Conservation (phyloP, 2,888 invertebrate genomes). For the Brenthis hecate region DNA sequence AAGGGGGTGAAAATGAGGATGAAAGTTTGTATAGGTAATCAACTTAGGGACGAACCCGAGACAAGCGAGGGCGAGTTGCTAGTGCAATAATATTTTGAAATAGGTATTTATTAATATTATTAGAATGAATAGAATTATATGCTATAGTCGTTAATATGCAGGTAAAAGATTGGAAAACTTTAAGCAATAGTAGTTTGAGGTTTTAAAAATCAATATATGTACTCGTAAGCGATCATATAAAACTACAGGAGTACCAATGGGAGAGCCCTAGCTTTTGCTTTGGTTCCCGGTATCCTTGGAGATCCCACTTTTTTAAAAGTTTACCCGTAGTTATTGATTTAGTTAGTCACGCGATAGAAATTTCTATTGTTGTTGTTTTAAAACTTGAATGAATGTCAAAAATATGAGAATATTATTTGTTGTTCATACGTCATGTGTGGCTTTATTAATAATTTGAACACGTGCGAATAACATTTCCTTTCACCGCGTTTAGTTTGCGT, state of each 20-base stretch:
- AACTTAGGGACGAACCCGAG: too few relatives aligned
- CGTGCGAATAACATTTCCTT: conserved; percentile 42
- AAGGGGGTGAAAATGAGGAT: too few relatives aligned
- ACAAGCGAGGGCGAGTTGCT: too few relatives aligned
- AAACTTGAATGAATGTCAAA: too few relatives aligned
- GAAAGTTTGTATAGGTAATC: too few relatives aligned
- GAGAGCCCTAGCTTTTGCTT: conserved; percentile 42
- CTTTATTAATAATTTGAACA: conserved; percentile 30
- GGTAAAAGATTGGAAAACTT: too few relatives aligned
- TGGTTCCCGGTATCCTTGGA: conserved; percentile 56
- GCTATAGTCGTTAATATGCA: too few relatives aligned
- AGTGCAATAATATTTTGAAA: too few relatives aligned
- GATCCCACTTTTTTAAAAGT: conserved; percentile 47
- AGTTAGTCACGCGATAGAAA: conserved; percentile 38
- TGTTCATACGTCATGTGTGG: conserved; percentile 13
- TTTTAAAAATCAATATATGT: not conserved
- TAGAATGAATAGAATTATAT: too few relatives aligned
- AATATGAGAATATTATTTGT: conserved; percentile 7
- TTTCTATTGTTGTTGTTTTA: too few relatives aligned
- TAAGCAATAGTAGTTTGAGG: not conserved
- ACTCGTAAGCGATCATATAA: not conserved
- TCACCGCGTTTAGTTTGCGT: conserved; percentile 31
- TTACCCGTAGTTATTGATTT: conserved; percentile 51
- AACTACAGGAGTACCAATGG: conserved; percentile 5
- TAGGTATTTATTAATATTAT: too few relatives aligned